Conservation (phyloP, 2,113 vertebrate species). For the Caracal caracal region DNA sequence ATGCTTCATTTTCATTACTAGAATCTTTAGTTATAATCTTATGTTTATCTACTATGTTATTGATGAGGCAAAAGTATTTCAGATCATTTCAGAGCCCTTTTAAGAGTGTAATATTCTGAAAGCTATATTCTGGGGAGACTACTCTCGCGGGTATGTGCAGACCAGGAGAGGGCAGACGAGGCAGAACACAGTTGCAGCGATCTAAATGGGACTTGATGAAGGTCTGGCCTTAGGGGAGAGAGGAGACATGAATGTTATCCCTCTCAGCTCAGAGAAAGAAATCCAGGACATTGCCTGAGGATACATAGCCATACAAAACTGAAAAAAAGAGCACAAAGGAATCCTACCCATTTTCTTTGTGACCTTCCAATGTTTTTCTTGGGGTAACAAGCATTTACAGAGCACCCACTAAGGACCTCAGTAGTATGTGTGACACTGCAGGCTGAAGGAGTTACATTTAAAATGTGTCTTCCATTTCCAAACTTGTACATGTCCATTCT, state of each 20-base stretch:
- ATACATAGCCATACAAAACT: not conserved
- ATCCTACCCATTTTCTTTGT: not conserved
- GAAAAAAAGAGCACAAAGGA: not conserved
- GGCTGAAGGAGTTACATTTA: not conserved
- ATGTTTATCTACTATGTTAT: not conserved
- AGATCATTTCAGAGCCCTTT: not conserved
- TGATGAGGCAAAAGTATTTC: not conserved
- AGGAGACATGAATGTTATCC: not conserved
- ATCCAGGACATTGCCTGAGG: not conserved
- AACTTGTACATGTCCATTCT: not conserved
- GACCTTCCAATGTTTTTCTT: not conserved
- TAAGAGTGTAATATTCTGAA: not conserved
- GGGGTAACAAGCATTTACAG: not conserved
- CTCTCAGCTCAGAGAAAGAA: constrained; percentile 28
- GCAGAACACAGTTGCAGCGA: not conserved
- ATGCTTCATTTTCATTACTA: not conserved
- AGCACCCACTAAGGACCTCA: not conserved
- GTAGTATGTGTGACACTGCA: not conserved
- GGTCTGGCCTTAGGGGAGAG: constrained; percentile 13
- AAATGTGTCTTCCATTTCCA: not conserved
- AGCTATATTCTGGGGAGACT: not conserved
- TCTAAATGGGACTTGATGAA: not conserved
- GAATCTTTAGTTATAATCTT: not conserved
- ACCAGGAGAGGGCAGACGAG: not conserved
- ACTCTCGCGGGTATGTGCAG: not conserved